Conservation (phyloP, 2,113 vertebrate genomes). For the Neopipo cinnamomea region DNA sequence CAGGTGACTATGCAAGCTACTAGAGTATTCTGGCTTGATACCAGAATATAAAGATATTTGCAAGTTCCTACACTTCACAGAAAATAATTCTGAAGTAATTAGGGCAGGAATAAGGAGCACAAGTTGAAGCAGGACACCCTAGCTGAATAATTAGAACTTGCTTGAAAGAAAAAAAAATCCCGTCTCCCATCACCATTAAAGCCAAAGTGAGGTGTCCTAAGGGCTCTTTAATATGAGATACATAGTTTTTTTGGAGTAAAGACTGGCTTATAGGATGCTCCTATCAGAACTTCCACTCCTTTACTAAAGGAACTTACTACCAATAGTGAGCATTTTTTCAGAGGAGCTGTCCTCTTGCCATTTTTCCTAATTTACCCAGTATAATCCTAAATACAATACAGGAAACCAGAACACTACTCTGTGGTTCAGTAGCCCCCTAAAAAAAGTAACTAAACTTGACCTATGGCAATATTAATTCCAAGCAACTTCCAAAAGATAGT, state of each 20-base stretch:
- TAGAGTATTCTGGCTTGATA: not conserved
- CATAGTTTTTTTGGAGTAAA: not conserved
- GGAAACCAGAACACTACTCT: not conserved
- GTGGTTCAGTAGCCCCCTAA: not conserved
- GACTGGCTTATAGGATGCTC: not conserved
- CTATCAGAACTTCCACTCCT: not conserved
- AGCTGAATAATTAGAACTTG: not conserved
- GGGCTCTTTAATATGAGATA: not conserved
- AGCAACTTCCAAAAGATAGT: not conserved
- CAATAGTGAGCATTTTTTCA: not conserved
- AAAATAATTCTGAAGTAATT: conserved; percentile 30
- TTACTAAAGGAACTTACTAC: not conserved
- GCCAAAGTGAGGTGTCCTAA: not conserved
- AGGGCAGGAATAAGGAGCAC: not conserved
- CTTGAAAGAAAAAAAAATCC: not conserved
- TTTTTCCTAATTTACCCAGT: not conserved
- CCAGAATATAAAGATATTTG: not conserved
- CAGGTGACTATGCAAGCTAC: not conserved
- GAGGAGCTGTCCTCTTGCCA: not conserved
- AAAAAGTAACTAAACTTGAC: not conserved
- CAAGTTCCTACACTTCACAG: not conserved
- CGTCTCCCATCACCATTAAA: not conserved
- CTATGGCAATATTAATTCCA: not conserved
- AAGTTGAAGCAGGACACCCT: not conserved
- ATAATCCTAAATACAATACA: not conserved